phyloP scores from a whole-genome alignment of 1,140 invertebrate species.

The Archivesica marissinica region DNA sequence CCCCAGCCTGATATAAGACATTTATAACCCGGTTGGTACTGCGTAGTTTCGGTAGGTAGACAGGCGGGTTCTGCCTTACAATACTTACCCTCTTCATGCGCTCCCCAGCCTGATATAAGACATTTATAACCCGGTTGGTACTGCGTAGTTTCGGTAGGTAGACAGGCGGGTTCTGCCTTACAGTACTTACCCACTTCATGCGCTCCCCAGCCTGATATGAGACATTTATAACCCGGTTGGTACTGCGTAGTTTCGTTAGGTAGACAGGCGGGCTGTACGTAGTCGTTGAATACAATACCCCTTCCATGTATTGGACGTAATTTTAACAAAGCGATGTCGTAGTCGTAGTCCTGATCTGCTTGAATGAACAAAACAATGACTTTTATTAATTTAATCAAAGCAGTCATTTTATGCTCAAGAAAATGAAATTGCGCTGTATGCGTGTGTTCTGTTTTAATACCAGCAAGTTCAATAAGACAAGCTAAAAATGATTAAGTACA shows the following conservation, averaged over 20 bases:
- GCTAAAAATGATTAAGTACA: too few species aligned
- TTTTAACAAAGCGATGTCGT: constrained; percentile 90
- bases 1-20: constrained; percentile 93
- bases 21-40: constrained; percentile 86
- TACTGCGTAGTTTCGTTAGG: constrained; percentile 86
- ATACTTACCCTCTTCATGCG: constrained; percentile 81
- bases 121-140: constrained; percentile 88
- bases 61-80: constrained; percentile 90
- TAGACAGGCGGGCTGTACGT: constrained; percentile 91
- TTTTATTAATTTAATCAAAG: too few species aligned
- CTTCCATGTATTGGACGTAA: constrained; percentile 86
- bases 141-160: constrained; percentile 86
- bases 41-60: constrained; percentile 86
- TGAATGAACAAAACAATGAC: too few species aligned
- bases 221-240: constrained; percentile 87
- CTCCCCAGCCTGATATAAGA: constrained; percentile 92
- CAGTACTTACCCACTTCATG: constrained; percentile 77
- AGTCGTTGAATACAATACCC: constrained; percentile 88
- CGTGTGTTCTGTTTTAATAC: too few species aligned
- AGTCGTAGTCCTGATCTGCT: constrained; percentile 84
- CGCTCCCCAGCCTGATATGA: constrained; percentile 92
- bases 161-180: constrained; percentile 90
- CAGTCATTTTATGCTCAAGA: too few species aligned
- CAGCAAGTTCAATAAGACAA: too few species aligned
- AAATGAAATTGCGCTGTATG: too few species aligned